Evolutionary conservation across 37 sponge, comb jelly and placozoan genomes (phyloP).

Genomic region (Halisarca cf. caerulea): DNA sequence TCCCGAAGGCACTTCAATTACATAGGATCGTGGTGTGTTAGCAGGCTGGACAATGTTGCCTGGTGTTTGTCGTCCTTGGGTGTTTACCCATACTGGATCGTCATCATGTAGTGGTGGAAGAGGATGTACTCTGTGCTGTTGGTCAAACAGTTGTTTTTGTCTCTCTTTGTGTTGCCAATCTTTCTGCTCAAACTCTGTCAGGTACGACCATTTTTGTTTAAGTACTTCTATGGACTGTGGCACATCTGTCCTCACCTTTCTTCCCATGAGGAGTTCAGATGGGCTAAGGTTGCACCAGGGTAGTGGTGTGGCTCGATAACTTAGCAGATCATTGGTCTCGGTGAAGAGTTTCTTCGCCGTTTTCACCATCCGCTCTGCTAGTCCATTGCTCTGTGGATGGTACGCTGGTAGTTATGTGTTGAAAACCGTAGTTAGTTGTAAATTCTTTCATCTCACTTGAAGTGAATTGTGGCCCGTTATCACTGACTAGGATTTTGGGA

Average conservation of each 20-base stretch:
- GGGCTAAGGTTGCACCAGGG: constrained; percentile 24
- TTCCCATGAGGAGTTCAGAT: constrained; percentile 11
- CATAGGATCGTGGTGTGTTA: constrained; percentile 20
- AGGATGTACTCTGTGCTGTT: neutral
- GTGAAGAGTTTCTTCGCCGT: neutral
- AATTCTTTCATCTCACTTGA: constrained; percentile 36
- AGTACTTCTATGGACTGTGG: neutral
- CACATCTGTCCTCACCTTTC: constrained; percentile 11
- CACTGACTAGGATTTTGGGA: constrained; percentile 39
- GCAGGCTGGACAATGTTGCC: neutral
- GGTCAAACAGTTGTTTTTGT: constrained; percentile 8
- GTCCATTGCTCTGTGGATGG: constrained; percentile 32
- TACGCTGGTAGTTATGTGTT: constrained; percentile 48
- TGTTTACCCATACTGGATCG: neutral
- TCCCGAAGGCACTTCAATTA: neutral
- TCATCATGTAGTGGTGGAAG: neutral
- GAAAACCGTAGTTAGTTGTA: constrained; percentile 43
- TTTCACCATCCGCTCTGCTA: constrained; percentile 20
- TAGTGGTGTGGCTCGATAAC: constrained; percentile 26
- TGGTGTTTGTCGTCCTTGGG: constrained; percentile 18
- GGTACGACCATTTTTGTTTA: constrained; percentile 1
- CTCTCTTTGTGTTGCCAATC: neutral
- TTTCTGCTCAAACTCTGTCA: neutral
- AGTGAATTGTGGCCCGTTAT: constrained; percentile 66
- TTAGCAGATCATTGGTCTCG: neutral